Base-by-base conservation (phyloP, 2,888 invertebrate genomes). In the Harpalus rubripes region DNA sequence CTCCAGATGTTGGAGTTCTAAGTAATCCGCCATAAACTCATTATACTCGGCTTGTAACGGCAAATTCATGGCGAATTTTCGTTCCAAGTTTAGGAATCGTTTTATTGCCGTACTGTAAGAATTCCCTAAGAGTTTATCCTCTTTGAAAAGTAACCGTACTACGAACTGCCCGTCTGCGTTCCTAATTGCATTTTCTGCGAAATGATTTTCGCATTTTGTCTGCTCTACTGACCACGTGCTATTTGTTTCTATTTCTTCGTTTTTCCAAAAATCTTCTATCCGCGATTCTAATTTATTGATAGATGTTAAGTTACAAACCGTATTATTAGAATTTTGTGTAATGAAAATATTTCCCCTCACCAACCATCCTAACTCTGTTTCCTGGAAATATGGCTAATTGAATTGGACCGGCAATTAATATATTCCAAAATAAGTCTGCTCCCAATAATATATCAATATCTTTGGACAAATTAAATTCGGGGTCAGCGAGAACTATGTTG, bases 121-220 rank as follows among this genome's bases (percentile, higher is more conserved):
- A 6, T 32, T 4, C 5, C 32, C 32, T 32, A 5, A 32, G 32
- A 5, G 32, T 32, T 32, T 32, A 32, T 32, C 32, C 32, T 32
- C 32, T 32, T 32, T 32, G 4, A 32, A 32, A 5, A 5, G 32
- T 32, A 32, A 32, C 5, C 32, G 32, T 32, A 4, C 32, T 32
- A 32, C 32, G 32, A 32, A 32, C 5, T 32, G 32, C 5, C 6
- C 32, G 32, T 32, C 32, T 32, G 32, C 32, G 32, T 32, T 1
- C n/a, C 58, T 78, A 41, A 41, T 41, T 8, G 72, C 32, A 16
- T 72, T 72, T 72, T 39, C 41, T 7, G 16, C 0, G 16, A 44
- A 72, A 41, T 72, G 72, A 2, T 15, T 72, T 72, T 72, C 72
- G 44, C 72, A 72, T n/a, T 32, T 22, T 15, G 15, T 1, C 12